Base-by-base conservation (phyloP, 2,797 vertebrate genomes). In the Thaleichthys pacificus region DNA sequence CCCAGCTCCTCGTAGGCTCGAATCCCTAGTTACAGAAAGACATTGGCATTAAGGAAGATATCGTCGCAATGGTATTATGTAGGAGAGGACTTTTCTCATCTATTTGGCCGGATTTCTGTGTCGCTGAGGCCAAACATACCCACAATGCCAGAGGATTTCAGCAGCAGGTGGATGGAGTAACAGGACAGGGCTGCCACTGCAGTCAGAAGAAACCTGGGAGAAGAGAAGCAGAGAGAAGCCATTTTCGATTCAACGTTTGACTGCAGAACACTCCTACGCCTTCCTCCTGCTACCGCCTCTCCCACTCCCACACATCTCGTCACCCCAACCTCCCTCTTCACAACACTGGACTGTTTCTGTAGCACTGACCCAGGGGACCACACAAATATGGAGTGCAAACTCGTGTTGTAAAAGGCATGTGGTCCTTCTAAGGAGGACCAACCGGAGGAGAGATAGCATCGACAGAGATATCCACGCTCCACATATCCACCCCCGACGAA, bases 121-220 rank as follows among this genome's bases (percentile, higher is more conserved):
- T 11, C 11, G 19, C 2, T 1, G 11, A 67, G 11, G 70, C 9
- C 21, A 14, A 54, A 91, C 93, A 93, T 85, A 99, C 98, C 98
- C 80, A 99, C 97, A 42, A 99, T 93, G 62, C 97, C 97, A 0
- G 98, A 97, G 66, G 95, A 93, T 90, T 98, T 98, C 73, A 99
- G 95, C 82, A 99, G 88, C 80, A 99, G 91, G 77, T 99, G 97
- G 85, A 99, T 97, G 79, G 98, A 99, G 80, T 99, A 99, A 66
- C 86, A 95, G 28, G 98, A 99, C 61, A 99, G 92, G 57, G 92
- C 85, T 62, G 97, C 97, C 0, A 99, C 95, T 0, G 93, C 93
- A 0, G 96, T 95, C 80, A 99, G 87, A 69, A 99, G 96, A 87
- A 98, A 96, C 82, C 97, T 99, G 88, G 32, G 78, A 70, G 66